Percentiles rank a stretch among this genome's conserved stretches.
These are phyloP conservation scores for Acridotheres tristis DNA, from an alignment of 2,797 vertebrate genomes.

Conservation along the genomic window DNA sequence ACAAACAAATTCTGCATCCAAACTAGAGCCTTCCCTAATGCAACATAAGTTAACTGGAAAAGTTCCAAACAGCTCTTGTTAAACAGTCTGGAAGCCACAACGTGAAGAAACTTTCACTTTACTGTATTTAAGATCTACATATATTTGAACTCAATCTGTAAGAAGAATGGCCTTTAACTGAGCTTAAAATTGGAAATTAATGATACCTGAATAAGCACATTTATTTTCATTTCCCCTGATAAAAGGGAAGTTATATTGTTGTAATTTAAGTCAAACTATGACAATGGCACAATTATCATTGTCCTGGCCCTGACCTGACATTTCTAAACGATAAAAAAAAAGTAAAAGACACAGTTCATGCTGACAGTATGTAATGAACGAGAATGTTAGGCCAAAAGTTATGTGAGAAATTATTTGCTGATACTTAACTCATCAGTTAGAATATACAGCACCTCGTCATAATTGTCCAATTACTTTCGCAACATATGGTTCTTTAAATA, in stretches of 20 bases:
- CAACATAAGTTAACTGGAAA: not conserved
- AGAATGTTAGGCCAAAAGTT: not conserved
- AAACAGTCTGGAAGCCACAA: not conserved
- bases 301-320: conserved; percentile 40
- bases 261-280: conserved; percentile 41
- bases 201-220: conserved; percentile 52
- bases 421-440: not conserved
- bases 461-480: not conserved
- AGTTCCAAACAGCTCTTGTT: not conserved
- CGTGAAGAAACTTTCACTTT: not conserved
- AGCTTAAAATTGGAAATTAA: conserved; percentile 40
- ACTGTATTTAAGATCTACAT: not conserved
- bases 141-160: not conserved
- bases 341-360: not conserved
- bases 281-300: conserved; percentile 27
- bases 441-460: not conserved
- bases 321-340: conserved; percentile 35
- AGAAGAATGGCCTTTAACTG: not conserved
- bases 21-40: not conserved
- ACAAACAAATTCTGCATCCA: not conserved
- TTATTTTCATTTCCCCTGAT: conserved; percentile 51
- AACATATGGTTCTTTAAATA: not conserved
- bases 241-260: conserved; percentile 57
- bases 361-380: not conserved
- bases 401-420: not conserved